Percentiles rank a stretch among this genome's conserved stretches.
Conservation (phyloP, 2,888 invertebrate genomes). For the Selenia dentaria region DNA sequence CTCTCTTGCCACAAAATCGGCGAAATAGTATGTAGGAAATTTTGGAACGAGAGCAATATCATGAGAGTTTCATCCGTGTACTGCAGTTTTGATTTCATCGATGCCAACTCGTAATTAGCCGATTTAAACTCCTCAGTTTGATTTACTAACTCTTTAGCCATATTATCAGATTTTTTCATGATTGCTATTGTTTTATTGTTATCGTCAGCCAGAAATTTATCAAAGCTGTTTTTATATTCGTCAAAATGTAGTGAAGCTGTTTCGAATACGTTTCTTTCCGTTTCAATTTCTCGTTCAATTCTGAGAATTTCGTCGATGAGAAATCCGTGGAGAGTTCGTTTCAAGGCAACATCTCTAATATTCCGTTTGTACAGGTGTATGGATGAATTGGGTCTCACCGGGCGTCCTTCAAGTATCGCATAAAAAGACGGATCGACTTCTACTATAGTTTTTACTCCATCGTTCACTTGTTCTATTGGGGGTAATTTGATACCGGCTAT, state of each 20-base stretch:
- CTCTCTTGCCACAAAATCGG: slow-evolving; percentile 72
- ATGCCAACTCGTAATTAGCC: slow-evolving; percentile 67
- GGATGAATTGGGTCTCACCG: slow-evolving; percentile 82
- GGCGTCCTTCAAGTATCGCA: slow-evolving; percentile 84
- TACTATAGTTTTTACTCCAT: slow-evolving; percentile 76
- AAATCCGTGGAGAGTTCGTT: slow-evolving; percentile 65
- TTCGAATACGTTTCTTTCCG: slow-evolving; percentile 63
- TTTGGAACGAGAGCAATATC: slow-evolving; percentile 72
- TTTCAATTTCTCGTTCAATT: slow-evolving; percentile 68
- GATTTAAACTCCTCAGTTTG: slow-evolving; percentile 70
- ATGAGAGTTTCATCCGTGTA: slow-evolving; percentile 71
- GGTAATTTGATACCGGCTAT: slow-evolving; percentile 67
- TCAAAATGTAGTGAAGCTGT: slow-evolving; percentile 67
- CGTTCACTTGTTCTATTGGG: slow-evolving; percentile 57
- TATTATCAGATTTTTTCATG: slow-evolving; percentile 73
- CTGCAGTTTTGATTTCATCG: slow-evolving; percentile 71
- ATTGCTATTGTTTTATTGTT: slow-evolving; percentile 74
- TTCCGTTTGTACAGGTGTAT: slow-evolving; percentile 82
- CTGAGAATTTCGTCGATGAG: slow-evolving; percentile 71
- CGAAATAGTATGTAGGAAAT: slow-evolving; percentile 68
- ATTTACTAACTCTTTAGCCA: slow-evolving; percentile 65
- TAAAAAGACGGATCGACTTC: slow-evolving; percentile 88
- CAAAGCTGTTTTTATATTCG: slow-evolving; percentile 73
- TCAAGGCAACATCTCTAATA: slow-evolving; percentile 69
- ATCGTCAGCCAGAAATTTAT: slow-evolving; percentile 74